Evolutionary conservation across 2,888 invertebrate species (phyloP), one percentile per base, ranked within the genome.

Genomic region (Proisotoma minuta): DNA sequence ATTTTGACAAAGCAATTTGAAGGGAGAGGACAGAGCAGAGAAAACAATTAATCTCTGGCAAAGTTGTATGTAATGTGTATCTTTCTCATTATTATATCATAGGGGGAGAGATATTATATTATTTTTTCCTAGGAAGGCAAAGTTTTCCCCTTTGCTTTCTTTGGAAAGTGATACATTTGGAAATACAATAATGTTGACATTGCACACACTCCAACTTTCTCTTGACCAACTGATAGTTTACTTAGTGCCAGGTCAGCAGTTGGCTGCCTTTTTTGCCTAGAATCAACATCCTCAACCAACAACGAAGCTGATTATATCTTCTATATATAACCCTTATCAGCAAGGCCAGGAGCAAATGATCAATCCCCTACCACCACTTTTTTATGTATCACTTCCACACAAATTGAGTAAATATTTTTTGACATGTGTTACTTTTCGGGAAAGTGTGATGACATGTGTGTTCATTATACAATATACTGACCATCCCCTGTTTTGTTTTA

Each of bases 351-450:
- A 34, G 8, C 34, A 34, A 34, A 10, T 10, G 8, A 18, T 18
- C 47, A 47, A 5, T 47, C 5, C 47, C 49, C 22, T 49, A 8
- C 5, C 49, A 3, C 10, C 26, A 22, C 5, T 22, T 24, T 10
- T 22, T 49, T 43, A 43, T 43, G n/a, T n/a, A n/a, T n/a, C n/a
- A n/a, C n/a, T n/a, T n/a, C 34, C 4, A 8, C 5, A 49, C 49
- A 49, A 49, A 49, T 49, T 49, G 49, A 49, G 49, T 49, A 49
- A 49, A 49, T 49, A 49, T 49, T 49, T 49, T 49, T 24, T 23
- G 49, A 49, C 49, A 49, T 24, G 49, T 22, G 49, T 49, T 49
- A 49, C 22, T 49, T 49, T 43, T 43, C 18, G 18, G 18, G 5
- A 18, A 15, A 20, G 43, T 20, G 18, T n/a, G 18, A 43, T 43